A percentile compares a stretch with the other conserved stretches of the same genome.
phyloP scores from a whole-genome alignment of 2,888 invertebrate species.

The Gari tellinella region DNA sequence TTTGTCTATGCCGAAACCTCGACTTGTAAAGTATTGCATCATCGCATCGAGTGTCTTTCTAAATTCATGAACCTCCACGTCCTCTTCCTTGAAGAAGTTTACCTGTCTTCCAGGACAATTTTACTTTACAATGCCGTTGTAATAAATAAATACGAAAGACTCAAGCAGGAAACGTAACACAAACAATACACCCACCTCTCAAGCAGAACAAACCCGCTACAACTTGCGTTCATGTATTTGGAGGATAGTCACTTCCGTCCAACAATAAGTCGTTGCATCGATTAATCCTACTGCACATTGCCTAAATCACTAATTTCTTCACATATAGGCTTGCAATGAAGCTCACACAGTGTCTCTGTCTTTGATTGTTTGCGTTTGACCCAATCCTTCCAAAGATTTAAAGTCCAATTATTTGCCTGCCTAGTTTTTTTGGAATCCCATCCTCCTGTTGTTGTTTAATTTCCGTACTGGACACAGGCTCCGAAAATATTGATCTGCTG shows the following conservation, averaged over 20 bases:
- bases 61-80: too few species aligned
- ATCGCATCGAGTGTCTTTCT: too few species aligned
- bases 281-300: constrained; percentile 4
- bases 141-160: too few species aligned
- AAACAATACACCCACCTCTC: too few species aligned
- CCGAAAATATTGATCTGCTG: too few species aligned
- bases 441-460: too few species aligned
- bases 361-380: constrained; percentile 6
- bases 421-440: constrained; percentile 3
- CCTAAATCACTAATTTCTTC: constrained; percentile 11
- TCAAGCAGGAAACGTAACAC: too few species aligned
- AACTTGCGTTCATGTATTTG: constrained; percentile 8
- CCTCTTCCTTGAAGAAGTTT: too few species aligned
- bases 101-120: not conserved
- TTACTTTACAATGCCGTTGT: too few species aligned
- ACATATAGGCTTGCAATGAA: not conserved
- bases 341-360: constrained; percentile 12
- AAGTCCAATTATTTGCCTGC: constrained; percentile 20
- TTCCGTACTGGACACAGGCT: too few species aligned
- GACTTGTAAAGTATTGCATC: too few species aligned
- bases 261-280: constrained; percentile 16
- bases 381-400: constrained; percentile 9
- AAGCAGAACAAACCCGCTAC: constrained; percentile 11
- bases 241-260: constrained; percentile 17
- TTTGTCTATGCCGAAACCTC: too few species aligned